Percentiles rank a stretch among this genome's conserved stretches.
phyloP scores from a whole-genome alignment of 2,888 invertebrate genomes.

The Sycophila texana region DNA sequence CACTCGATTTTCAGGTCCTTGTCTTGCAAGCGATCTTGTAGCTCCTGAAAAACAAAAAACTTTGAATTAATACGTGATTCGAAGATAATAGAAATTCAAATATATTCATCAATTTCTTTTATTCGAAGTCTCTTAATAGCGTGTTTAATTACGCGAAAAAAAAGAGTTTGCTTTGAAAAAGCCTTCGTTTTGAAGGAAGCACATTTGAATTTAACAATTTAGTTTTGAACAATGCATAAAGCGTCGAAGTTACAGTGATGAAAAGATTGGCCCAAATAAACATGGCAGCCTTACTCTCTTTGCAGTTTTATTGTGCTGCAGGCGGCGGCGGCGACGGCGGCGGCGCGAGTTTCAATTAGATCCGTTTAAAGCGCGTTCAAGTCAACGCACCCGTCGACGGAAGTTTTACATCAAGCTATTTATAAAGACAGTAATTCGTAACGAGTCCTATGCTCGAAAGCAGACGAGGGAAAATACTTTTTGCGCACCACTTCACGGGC shows the following conservation, averaged over 20 bases:
- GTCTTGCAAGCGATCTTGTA: slow-evolving; percentile 69
- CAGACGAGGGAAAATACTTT: neutral
- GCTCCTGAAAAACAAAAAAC: slow-evolving; percentile 62
- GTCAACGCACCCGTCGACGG: slow-evolving; percentile 53
- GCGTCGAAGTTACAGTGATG: too few relatives aligned
- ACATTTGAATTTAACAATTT: too few relatives aligned
- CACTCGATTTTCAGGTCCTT: slow-evolving; percentile 74
- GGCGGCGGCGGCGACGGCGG: neutral
- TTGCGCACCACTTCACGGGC: neutral
- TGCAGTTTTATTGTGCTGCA: slow-evolving; percentile 10
- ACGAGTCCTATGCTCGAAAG: neutral
- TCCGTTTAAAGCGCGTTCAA: slow-evolving; percentile 37
- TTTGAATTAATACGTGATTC: neutral
- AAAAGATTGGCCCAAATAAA: neutral
- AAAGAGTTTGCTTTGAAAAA: neutral
- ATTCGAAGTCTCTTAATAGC: neutral
- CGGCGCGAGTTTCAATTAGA: slow-evolving; percentile 32
- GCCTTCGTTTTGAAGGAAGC: too few relatives aligned
- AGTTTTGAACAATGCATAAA: too few relatives aligned
- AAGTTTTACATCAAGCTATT: slow-evolving; percentile 55
- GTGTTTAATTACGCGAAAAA: neutral
- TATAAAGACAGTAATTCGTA: slow-evolving; percentile 40
- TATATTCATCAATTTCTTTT: neutral
- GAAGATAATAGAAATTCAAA: slow-evolving; percentile 15
- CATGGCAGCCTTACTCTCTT: neutral